phyloP scores from a whole-genome alignment of 2,113 vertebrate genomes.

The Ciconia stormi region DNA sequence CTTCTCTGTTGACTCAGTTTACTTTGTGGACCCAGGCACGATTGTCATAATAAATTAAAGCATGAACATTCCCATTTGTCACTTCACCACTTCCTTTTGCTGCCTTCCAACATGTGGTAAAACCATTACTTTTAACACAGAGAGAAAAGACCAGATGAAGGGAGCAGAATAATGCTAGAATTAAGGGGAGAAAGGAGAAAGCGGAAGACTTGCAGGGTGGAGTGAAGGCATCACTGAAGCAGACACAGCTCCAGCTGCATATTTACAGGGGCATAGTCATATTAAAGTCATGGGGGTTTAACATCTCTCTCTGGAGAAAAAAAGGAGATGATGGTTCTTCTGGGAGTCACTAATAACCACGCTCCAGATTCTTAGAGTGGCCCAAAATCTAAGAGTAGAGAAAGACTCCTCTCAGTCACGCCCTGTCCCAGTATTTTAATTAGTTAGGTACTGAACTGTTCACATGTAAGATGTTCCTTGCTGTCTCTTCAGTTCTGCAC shows the following conservation, averaged over 20 bases:
- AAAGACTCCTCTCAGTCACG: accelerated
- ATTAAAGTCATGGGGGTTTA: background rate
- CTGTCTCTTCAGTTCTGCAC: background rate
- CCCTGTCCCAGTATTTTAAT: background rate
- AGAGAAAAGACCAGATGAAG: background rate
- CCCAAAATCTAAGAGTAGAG: background rate
- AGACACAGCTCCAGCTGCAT: background rate
- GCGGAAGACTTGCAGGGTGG: background rate
- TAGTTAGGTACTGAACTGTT: background rate
- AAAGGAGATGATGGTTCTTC: background rate
- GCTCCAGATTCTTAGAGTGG: background rate
- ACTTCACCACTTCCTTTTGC: slow-evolving; percentile 62
- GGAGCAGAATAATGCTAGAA: background rate
- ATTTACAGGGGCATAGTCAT: accelerated
- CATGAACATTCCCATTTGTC: slow-evolving; percentile 62
- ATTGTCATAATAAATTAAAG: slow-evolving; percentile 65
- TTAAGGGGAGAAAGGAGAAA: background rate
- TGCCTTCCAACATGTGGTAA: slow-evolving; percentile 46
- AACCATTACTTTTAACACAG: slow-evolving; percentile 4
- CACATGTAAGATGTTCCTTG: background rate
- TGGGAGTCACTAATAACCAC: background rate
- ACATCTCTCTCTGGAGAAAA: background rate
- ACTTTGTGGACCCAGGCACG: slow-evolving; percentile 36
- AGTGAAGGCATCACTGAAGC: background rate
- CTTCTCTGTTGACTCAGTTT: slow-evolving; percentile 66